Base-by-base conservation (phyloP, 2,888 invertebrate genomes). In the Diaphora mendica region DNA sequence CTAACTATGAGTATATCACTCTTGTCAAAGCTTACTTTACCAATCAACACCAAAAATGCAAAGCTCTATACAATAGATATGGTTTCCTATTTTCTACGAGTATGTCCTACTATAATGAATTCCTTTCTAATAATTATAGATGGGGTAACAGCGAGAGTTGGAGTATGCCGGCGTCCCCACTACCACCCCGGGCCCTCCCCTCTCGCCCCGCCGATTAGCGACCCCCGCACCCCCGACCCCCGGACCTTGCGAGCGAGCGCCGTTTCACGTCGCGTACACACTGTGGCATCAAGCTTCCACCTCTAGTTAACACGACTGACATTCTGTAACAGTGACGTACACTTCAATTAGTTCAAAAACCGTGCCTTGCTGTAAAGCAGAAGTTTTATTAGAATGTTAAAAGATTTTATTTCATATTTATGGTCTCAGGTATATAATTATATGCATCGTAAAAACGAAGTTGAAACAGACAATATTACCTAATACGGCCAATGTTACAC, bases 101-200 rank as follows among this genome's bases (percentile, higher is more conserved):
- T 35, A 35, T 35, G 35, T 8, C 35, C 35, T 35, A 8, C 35
- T 8, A 8, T 39, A 51, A 51, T 51, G 8, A 51, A 26, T 59
- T 30, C 15, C 17, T 39, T 72, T 51, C 64, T 42, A 35, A 59
- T 35, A 59, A 66, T 30, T 17, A 26, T 83, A 94, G 95, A 86
- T 95, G 95, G 94, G 93, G 93, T 68, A 90, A 87, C 71, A 91
- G 90, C 74, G 96, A 96, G 89, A 95, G 95, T 80, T 95, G 95
- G 95, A 96, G 95, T 85, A 92, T 95, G 85, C 96, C 96, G 72
- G 95, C 93, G 76, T 96, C 96, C 23, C 96, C 96, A 65, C 92
- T 96, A 72, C 96, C 96, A 51, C 95, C 96, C 70, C 94, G 95
- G 81, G 95, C 95, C 71, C 95, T 95, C 55, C 94, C 94, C 51